These are phyloP conservation scores for Streblospio benedicti DNA, from an alignment of 1,140 invertebrate species.

Conservation along the genomic window DNA sequence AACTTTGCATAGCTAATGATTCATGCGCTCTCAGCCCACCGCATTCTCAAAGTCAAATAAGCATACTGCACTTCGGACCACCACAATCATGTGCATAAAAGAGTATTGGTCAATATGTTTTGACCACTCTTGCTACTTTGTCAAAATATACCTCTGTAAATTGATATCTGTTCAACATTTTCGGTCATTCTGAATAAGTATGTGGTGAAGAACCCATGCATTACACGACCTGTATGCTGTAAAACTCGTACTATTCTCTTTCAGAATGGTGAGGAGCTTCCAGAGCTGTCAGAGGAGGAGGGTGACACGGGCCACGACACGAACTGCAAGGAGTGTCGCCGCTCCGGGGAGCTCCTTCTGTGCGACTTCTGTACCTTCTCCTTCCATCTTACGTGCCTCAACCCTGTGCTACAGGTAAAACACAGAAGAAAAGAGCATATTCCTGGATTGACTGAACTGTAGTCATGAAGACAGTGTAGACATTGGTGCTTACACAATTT, in stretches of 20 bases:
- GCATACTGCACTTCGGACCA: too few species aligned
- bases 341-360: slow-evolving; percentile 88
- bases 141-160: background rate
- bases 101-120: too few species aligned
- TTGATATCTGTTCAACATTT: background rate
- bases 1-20: background rate
- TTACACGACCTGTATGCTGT: background rate
- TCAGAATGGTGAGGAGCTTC: slow-evolving; percentile 8
- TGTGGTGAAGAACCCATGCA: too few species aligned
- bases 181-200: slow-evolving; percentile 47
- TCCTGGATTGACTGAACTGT: too few species aligned
- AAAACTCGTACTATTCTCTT: background rate
- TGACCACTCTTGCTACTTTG: background rate
- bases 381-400: slow-evolving; percentile 90
- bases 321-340: slow-evolving; percentile 78
- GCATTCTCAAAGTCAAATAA: too few species aligned
- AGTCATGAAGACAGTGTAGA: too few species aligned
- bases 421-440: too few species aligned
- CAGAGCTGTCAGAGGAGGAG: slow-evolving; percentile 6
- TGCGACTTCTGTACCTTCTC: slow-evolving; percentile 92
- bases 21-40: background rate
- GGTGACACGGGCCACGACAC: slow-evolving; percentile 71
- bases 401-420: slow-evolving; percentile 84
- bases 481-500: too few species aligned
- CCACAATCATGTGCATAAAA: too few species aligned